Percentiles rank a stretch among this genome's conserved stretches.
Evolutionary conservation across 2,113 vertebrate genomes (phyloP).

Genomic region (Propithecus coquereli): DNA sequence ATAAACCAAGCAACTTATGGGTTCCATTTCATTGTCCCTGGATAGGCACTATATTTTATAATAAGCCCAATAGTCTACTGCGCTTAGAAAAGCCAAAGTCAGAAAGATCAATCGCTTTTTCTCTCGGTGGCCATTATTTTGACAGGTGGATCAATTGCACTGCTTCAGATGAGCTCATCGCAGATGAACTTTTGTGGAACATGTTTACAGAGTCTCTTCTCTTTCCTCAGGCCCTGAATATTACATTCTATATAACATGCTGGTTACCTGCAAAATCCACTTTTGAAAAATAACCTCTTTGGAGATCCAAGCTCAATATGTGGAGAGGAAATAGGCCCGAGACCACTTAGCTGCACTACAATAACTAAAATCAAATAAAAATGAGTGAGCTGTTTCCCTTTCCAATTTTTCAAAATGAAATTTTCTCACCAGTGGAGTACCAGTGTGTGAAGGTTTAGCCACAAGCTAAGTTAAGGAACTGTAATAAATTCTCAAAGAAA

Average conservation of each 20-base stretch:
- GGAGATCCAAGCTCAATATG: conserved; percentile 1
- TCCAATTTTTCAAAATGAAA: conserved; percentile 63
- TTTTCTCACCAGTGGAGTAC: conserved; percentile 46
- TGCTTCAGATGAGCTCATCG: not conserved
- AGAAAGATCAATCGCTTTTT: not conserved
- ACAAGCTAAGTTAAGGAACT: conserved; percentile 53
- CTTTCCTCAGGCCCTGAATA: conserved; percentile 10
- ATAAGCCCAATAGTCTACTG: not conserved
- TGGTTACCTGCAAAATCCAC: conserved; percentile 46
- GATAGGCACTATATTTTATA: not conserved
- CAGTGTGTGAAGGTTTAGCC: conserved; percentile 36
- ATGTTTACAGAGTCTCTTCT: not conserved
- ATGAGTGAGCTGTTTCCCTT: conserved; percentile 36
- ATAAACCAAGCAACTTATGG: not conserved
- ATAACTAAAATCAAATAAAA: conserved; percentile 71
- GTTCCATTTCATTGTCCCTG: not conserved
- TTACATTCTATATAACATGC: conserved; percentile 4
- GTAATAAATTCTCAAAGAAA: conserved; percentile 50
- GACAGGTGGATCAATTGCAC: not conserved
- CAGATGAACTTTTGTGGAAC: not conserved
- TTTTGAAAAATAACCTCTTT: conserved; percentile 64
- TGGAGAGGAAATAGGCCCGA: not conserved
- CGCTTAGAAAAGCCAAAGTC: not conserved
- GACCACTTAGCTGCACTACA: conserved; percentile 52
- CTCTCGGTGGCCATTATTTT: not conserved